Evolutionary conservation across 2,797 vertebrate species (phyloP).

Genomic region (Alosa sapidissima): DNA sequence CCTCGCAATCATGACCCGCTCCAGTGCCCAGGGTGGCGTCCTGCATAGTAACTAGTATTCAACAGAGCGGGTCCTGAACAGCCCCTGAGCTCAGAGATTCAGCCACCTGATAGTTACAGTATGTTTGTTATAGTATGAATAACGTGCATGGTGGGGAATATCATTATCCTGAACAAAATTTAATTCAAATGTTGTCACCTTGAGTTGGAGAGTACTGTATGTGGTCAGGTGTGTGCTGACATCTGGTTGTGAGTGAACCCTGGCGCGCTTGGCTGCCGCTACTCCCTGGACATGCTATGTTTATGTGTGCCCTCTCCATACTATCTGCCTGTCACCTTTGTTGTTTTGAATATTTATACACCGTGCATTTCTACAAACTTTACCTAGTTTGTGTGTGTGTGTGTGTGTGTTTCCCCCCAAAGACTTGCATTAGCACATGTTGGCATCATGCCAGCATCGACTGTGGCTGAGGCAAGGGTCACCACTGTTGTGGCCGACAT

Average conservation of each 20-base stretch:
- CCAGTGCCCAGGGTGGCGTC: not conserved
- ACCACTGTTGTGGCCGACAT: not conserved
- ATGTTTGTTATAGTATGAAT: no score
- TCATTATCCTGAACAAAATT: not conserved
- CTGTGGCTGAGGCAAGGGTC: not conserved
- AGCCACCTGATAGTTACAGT: not conserved
- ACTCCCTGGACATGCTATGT: no score
- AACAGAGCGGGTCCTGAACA: not conserved
- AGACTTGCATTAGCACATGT: not conserved
- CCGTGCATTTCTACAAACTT: no score
- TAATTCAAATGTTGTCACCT: not conserved
- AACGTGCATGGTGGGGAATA: no score
- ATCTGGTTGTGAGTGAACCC: no score
- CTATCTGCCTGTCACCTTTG: no score
- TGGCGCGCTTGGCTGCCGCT: no score
- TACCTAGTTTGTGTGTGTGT: not conserved
- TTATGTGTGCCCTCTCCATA: no score
- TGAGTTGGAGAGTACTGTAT: no score
- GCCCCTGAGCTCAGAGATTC: not conserved
- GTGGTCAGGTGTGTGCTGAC: no score
- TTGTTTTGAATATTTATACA: no score
- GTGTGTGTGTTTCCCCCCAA: not conserved
- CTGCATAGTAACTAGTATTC: conserved; percentile 6
- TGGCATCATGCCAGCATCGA: not conserved
- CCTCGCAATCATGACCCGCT: not conserved